Evolutionary conservation across 2,797 vertebrate species (phyloP), one percentile per base, ranked within the genome.

Genomic region (Sebastes aleutianus): DNA sequence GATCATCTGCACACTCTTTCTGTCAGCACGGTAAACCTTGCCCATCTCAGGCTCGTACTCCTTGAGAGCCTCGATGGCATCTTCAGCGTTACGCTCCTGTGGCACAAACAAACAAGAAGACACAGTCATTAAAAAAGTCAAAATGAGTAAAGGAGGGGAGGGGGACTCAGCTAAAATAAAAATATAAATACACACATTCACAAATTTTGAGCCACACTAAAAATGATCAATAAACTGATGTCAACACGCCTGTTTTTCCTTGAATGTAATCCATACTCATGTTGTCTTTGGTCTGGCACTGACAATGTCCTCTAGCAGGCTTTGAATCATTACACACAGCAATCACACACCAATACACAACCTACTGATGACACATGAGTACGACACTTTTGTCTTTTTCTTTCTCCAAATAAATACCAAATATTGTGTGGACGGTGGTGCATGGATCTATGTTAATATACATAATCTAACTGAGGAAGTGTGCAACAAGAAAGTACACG

Each of bases 11-110:
- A 96, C 95, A 82, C 94, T 96, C 95, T 95, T 96, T 88, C 95
- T 96, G 96, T 99, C 98, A 70, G 97, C 92, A 68, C 98, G 95
- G 91, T 98, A 99, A 59, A 99, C 97, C 84, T 99, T 99, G 70
- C 97, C 98, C 94, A 96, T 95, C 94, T 96, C 96, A 65, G 96
- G 96, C 92, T 96, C 96, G 9, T 96, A 96, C 91, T 96, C 96
- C 91, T 96, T 96, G 77, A 96, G 96, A 88, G 96, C 96, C 94
- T 96, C 96, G 16, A 96, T 96, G 94, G 96, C 96, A 27, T 85
- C 86, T 90, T 96, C 96, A 78, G 95, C 95, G 5, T 96, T 96
- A 90, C 95, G 95, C 87, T 96, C 95, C 95, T 96, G 92, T 62
- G 34, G 58, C 26, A 82, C 76, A 80, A 66, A 74, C 29, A 74